phyloP scores from a whole-genome alignment of 2,888 invertebrate species.

The Melanargia galathea region DNA sequence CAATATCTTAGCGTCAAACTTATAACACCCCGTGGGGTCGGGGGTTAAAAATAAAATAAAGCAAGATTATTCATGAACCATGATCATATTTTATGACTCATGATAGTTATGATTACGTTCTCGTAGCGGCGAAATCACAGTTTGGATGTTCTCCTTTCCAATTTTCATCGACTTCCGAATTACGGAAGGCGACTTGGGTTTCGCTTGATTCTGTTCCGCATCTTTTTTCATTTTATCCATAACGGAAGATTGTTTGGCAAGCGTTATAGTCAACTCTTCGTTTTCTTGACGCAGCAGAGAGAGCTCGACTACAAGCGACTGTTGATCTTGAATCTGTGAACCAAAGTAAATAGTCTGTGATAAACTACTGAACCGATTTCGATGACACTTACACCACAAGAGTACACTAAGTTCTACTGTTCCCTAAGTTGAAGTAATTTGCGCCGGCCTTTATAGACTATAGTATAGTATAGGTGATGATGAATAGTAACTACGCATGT shows the following conservation, averaged over 20 bases:
- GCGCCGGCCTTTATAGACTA: too few relatives aligned
- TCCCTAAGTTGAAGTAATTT: too few relatives aligned
- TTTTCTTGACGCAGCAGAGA: conserved; percentile 76
- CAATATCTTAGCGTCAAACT: too few relatives aligned
- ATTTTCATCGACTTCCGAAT: conserved; percentile 66
- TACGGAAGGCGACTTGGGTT: conserved; percentile 70
- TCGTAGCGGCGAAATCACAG: conserved; percentile 69
- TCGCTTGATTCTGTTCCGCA: conserved; percentile 57
- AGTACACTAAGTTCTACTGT: too few relatives aligned
- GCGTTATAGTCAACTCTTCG: conserved; percentile 70
- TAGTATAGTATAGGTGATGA: too few relatives aligned
- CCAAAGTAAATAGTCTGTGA: not conserved
- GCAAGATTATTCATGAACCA: not conserved
- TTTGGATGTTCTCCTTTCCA: conserved; percentile 72
- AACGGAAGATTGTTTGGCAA: conserved; percentile 71
- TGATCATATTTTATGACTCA: not conserved
- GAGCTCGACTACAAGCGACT: conserved; percentile 72
- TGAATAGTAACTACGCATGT: too few relatives aligned
- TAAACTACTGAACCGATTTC: too few relatives aligned
- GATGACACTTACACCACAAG: not conserved
- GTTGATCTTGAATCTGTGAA: conserved; percentile 73
- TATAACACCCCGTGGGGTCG: too few relatives aligned
- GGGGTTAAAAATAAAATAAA: too few relatives aligned
- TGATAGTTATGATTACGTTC: conserved; percentile 62
- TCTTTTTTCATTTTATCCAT: conserved; percentile 75